These are phyloP conservation scores for Dunckerocampus dactyliophorus DNA, from an alignment of 2,113 vertebrate genomes.

Conservation along the genomic window DNA sequence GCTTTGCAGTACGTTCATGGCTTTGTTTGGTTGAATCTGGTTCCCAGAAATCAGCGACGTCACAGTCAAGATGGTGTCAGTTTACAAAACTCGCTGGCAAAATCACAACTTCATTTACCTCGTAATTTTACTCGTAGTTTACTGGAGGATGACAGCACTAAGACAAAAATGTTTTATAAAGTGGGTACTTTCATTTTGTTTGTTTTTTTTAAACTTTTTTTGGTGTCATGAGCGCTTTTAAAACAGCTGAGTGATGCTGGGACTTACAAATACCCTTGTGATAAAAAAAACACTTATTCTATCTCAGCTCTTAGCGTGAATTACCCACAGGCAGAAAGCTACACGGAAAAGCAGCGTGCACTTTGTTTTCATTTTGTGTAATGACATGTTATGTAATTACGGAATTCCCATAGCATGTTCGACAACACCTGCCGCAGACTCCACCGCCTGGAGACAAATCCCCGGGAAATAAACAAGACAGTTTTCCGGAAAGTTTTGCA, in stretches of 20 bases:
- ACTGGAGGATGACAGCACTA: too few relatives aligned
- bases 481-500: slow-evolving; percentile 29
- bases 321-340: not conserved
- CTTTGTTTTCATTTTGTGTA: not conserved
- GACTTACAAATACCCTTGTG: not conserved
- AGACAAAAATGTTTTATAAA: too few relatives aligned
- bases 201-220: too few relatives aligned
- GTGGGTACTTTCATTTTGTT: too few relatives aligned
- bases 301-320: too few relatives aligned
- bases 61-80: too few relatives aligned
- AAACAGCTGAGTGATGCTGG: not conserved
- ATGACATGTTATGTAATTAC: slow-evolving; percentile 34
- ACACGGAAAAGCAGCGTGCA: not conserved
- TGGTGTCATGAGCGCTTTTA: not conserved
- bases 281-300: not conserved
- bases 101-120: too few relatives aligned
- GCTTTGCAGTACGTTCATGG: too few relatives aligned
- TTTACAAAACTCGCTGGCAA: too few relatives aligned
- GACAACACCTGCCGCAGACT: slow-evolving; percentile 38
- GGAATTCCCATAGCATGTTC: slow-evolving; percentile 38
- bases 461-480: slow-evolving; percentile 46
- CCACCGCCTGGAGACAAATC: slow-evolving; percentile 41
- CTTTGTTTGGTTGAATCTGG: too few relatives aligned
- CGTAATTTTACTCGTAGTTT: too few relatives aligned
- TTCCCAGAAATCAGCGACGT: too few relatives aligned